These are phyloP conservation scores for Steatornis caripensis DNA, from an alignment of 2,113 vertebrate species.

Conservation along the genomic window DNA sequence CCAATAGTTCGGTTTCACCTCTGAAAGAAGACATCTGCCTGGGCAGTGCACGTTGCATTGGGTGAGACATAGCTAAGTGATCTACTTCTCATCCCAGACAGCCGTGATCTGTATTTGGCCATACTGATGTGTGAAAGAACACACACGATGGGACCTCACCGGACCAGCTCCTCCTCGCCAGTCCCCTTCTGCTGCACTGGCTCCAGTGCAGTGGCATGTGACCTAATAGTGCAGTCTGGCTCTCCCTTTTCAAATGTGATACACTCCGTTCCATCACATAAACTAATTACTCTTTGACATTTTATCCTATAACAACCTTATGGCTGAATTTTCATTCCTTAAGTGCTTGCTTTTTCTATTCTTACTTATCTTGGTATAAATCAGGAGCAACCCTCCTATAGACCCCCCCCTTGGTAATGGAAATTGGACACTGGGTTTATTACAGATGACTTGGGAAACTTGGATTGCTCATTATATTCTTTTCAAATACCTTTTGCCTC, in stretches of 20 bases:
- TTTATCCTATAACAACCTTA: not conserved
- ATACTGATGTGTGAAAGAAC: not conserved
- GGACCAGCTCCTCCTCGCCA: not conserved
- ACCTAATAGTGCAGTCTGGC: not conserved
- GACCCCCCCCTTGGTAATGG: not conserved
- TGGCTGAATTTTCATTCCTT: not conserved
- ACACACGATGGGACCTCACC: not conserved
- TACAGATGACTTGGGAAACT: not conserved
- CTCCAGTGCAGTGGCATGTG: not conserved
- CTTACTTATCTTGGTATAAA: not conserved
- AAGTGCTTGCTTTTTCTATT: not conserved
- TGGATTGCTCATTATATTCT: not conserved
- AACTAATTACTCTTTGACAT: not conserved
- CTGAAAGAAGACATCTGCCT: not conserved
- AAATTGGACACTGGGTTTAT: not conserved
- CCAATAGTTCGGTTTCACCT: not conserved
- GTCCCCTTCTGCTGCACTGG: not conserved
- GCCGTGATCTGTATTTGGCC: not conserved
- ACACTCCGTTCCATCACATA: not conserved
- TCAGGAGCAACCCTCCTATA: not conserved
- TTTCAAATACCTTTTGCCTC: not conserved
- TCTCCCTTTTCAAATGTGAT: not conserved
- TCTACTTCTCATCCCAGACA: not conserved
- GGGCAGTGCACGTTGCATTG: not conserved
- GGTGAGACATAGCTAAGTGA: not conserved